These are phyloP conservation scores for Botia kubotai DNA, from an alignment of 2,797 vertebrate genomes.

Conservation along the genomic window DNA sequence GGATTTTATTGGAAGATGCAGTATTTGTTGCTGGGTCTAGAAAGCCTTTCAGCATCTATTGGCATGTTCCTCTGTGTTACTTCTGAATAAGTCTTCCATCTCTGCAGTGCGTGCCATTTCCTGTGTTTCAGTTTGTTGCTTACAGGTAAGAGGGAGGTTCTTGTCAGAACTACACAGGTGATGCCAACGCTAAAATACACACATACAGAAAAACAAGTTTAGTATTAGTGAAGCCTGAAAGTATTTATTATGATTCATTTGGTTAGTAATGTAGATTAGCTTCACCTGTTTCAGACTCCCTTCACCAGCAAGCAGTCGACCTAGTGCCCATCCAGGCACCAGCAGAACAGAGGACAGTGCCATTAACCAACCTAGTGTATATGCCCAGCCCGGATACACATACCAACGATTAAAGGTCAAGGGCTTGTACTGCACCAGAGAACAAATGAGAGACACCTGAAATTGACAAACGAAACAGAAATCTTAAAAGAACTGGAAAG, in stretches of 20 bases:
- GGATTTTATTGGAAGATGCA: no score
- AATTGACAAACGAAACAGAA: no score
- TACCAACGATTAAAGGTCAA: slow-evolving; percentile 72
- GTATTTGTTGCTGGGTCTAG: no score
- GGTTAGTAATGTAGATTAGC: background rate
- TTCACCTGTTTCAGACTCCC: slow-evolving; percentile 54
- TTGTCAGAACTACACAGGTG: slow-evolving; percentile 60
- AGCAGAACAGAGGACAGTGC: slow-evolving; percentile 75
- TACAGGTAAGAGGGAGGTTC: slow-evolving; percentile 33
- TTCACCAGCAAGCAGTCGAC: slow-evolving; percentile 17
- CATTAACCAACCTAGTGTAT: slow-evolving; percentile 77
- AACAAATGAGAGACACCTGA: slow-evolving; percentile 74
- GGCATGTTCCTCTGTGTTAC: background rate
- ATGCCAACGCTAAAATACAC: slow-evolving; percentile 59
- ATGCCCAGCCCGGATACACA: slow-evolving; percentile 73
- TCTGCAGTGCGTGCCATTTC: slow-evolving; percentile 3
- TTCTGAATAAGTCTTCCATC: background rate
- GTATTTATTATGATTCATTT: background rate
- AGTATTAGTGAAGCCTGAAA: background rate
- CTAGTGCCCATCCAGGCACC: slow-evolving; percentile 64
- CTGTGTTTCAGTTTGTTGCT: slow-evolving; percentile 50
- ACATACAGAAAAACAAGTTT: slow-evolving; percentile 20
- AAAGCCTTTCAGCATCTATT: background rate
- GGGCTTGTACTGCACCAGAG: slow-evolving; percentile 74
- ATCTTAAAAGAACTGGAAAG: no score